Evolutionary conservation across 2,888 invertebrate genomes (phyloP), one percentile per base, ranked within the genome.

Genomic region (Parascotia fuliginaria): DNA sequence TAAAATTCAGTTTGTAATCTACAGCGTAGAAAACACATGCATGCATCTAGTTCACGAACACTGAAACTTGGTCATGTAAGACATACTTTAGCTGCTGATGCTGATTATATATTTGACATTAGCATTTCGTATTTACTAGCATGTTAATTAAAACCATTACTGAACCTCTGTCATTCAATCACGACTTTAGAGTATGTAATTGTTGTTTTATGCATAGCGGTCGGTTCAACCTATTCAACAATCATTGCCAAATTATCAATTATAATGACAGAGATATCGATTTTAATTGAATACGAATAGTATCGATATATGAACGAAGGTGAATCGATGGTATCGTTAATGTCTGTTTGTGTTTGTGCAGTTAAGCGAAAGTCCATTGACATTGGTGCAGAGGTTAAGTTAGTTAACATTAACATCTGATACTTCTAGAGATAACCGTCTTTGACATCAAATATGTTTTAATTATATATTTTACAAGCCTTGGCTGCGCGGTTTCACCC

Each of bases 31-130:
- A 32, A 45, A 45, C 39, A 39, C 12, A 68, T 64, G 55, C 12
- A 68, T 64, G 55, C 22, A 68, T 55, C 11, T 52, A 48, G 60
- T 52, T 64, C 69, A 68, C 46, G 65, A 69, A 52, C 69, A 19
- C 32, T 37, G 36, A 41, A 34, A 11, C 19, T 37, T 28, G 34
- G 42, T 22, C 39, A 33, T 49, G 34, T 34, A 22, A 33, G 36
- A 37, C 48, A 42, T 29, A 31, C 6, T 24, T 9, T 38, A 24
- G 24, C 15, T n/a, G 28, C 5, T 14, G 27, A 31, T 31, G 22
- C 19, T 27, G 15, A 9, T 14, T 24, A 13, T n/a, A n/a, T 12
- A 32, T 7, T 12, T 12, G 32, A 13, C 3, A 36, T 60, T 61
- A 45, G 60, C 14, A 44, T 12, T 45, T 2, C 9, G 9, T 42